Conservation (phyloP, 2,888 invertebrate species). For the Diplazon laetatorius region DNA sequence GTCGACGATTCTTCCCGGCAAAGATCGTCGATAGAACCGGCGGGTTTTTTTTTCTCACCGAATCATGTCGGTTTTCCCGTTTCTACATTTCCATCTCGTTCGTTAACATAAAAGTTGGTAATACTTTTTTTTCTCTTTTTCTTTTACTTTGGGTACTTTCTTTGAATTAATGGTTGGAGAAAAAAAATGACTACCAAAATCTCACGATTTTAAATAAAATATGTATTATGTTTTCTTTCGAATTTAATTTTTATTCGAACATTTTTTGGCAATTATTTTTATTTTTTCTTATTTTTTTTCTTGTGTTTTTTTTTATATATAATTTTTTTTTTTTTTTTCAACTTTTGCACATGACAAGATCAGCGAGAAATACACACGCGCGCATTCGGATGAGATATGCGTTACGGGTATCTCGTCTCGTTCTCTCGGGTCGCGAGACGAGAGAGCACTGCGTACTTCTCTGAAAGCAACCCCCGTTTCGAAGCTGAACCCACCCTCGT, state of each 20-base stretch:
- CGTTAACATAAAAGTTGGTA: too few relatives aligned
- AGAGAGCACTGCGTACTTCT: conserved; percentile 76
- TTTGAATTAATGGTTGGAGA: neutral
- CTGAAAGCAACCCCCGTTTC: conserved; percentile 75
- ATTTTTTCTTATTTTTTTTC: neutral
- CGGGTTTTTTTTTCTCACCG: neutral
- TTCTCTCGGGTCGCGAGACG: conserved; percentile 75
- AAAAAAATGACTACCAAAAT: conserved; percentile 1
- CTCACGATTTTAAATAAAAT: neutral
- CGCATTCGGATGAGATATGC: conserved; percentile 46
- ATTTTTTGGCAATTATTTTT: neutral
- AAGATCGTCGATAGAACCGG: neutral
- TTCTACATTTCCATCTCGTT: too few relatives aligned
- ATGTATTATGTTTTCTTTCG: conserved; percentile 2
- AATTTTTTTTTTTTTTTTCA: neutral
- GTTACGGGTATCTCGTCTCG: conserved; percentile 59
- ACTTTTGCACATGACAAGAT: conserved; percentile 1
- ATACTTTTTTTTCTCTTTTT: too few relatives aligned
- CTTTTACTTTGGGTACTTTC: too few relatives aligned
- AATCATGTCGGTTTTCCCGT: too few relatives aligned
- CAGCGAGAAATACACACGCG: conserved; percentile 39
- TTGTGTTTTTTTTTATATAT: conserved; percentile 10
- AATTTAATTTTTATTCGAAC: neutral
- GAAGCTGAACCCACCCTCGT: conserved; percentile 69
- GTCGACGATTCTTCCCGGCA: conserved; percentile 21